Evolutionary conservation across 53 echinoderm and acorn worm genomes (phyloP).

Genomic region (Temnopleurus reevesii): DNA sequence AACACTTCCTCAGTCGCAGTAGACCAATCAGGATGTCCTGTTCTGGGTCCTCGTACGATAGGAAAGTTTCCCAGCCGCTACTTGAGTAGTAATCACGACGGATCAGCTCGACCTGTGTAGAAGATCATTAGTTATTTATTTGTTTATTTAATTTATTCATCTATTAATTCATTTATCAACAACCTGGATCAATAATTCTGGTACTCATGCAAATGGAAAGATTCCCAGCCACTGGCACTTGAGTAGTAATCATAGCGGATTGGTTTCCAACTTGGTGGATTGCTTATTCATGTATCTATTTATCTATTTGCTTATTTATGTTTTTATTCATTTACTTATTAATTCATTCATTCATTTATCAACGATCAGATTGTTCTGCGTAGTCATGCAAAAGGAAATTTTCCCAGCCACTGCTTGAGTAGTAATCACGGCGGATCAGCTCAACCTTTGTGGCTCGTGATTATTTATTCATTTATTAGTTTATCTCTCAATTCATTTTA

Average conservation of each 20-base stretch:
- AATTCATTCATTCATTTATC: too few species aligned
- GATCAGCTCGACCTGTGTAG: conserved; percentile 96
- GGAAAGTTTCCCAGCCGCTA: conserved; percentile 96
- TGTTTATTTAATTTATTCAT: too few species aligned
- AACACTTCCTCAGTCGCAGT: conserved; percentile 81
- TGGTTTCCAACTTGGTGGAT: conserved; percentile 94
- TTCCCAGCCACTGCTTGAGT: conserved; percentile 93
- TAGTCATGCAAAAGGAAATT: conserved; percentile 96
- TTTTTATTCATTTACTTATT: too few species aligned
- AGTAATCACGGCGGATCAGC: conserved; percentile 93
- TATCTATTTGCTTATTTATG: too few species aligned
- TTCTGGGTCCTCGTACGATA: conserved; percentile 98
- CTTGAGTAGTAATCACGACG: conserved; percentile 90
- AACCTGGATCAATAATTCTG: conserved; percentile 93
- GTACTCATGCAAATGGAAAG: conserved; percentile 93
- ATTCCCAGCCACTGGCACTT: conserved; percentile 96
- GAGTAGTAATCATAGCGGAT: conserved; percentile 92
- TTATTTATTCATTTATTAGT: too few species aligned
- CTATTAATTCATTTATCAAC: too few species aligned
- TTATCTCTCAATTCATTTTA: too few species aligned
- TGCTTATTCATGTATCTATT: too few species aligned
- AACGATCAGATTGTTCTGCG: conserved; percentile 92
- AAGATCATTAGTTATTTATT: too few species aligned
- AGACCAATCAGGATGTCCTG: conserved; percentile 96
- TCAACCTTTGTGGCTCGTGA: too few species aligned